Percentiles rank a stretch among this genome's conserved stretches.
Evolutionary conservation across 2,888 invertebrate species (phyloP).

Genomic region (Ichneumon xanthorius): DNA sequence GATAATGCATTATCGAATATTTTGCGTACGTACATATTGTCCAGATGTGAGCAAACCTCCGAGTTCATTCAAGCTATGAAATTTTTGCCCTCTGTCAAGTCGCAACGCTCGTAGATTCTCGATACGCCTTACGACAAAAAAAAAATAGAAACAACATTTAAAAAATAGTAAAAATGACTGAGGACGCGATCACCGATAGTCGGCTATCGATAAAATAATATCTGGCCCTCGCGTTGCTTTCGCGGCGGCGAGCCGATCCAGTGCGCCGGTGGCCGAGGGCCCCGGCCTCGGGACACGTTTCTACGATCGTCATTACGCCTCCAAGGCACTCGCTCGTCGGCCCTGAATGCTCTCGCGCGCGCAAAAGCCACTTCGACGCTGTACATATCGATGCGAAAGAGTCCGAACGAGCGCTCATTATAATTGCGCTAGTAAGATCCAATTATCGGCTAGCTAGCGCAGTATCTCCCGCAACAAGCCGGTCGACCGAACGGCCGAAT

Average conservation of each 20-base stretch:
- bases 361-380: constrained; percentile 52
- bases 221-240: constrained; percentile 50
- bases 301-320: constrained; percentile 82
- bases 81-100: too few relatives aligned
- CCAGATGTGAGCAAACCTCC: background rate
- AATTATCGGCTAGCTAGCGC: constrained; percentile 50
- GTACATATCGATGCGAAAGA: constrained; percentile 58
- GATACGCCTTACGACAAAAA: background rate
- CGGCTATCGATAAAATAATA: constrained; percentile 53
- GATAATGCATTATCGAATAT: background rate
- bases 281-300: constrained; percentile 80
- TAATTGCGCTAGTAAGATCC: constrained; percentile 53
- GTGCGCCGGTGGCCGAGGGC: constrained; percentile 56
- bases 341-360: constrained; percentile 75
- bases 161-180: background rate
- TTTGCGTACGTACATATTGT: background rate
- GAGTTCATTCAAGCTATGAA: background rate
- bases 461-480: background rate
- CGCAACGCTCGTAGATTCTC: too few relatives aligned
- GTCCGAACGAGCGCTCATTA: constrained; percentile 61
- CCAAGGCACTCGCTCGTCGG: constrained; percentile 81
- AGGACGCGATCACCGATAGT: constrained; percentile 16
- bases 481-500: background rate
- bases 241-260: background rate
- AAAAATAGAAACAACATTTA: background rate